Percentiles rank a stretch among this genome's conserved stretches.
Conservation (phyloP, 2,888 invertebrate genomes). For the Chydorus sphaericus region DNA sequence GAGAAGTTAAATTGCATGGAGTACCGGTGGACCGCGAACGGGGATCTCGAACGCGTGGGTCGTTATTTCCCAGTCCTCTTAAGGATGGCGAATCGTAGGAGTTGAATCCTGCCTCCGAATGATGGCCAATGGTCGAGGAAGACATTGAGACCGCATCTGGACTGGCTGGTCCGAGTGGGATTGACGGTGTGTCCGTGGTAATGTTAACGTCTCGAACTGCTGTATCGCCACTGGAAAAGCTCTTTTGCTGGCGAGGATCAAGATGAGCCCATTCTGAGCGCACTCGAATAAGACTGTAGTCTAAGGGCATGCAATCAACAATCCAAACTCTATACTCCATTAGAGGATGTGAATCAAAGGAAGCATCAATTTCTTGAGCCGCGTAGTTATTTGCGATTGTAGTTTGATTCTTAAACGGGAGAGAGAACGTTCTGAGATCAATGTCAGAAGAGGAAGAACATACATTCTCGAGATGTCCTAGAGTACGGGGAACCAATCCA, state of each 20-base stretch:
- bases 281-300: constrained; percentile 56
- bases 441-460: constrained; percentile 41
- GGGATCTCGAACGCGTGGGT: constrained; percentile 6
- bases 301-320: constrained; percentile 40
- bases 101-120: not conserved
- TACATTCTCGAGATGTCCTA: constrained; percentile 29
- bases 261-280: constrained; percentile 35
- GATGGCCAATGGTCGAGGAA: not conserved
- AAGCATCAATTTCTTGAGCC: constrained; percentile 73
- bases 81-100: not conserved
- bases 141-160: constrained; percentile 8
- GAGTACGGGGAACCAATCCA: constrained; percentile 36
- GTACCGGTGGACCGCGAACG: constrained; percentile 1
- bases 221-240: no score
- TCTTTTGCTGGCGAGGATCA: constrained; percentile 14
- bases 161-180: constrained; percentile 11
- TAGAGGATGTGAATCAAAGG: constrained; percentile 58
- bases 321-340: constrained; percentile 45
- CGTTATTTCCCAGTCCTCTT: not conserved
- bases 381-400: constrained; percentile 62
- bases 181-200: not conserved
- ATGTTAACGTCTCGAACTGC: not conserved
- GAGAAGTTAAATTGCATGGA: not conserved
- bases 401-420: constrained; percentile 70
- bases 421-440: constrained; percentile 44